Evolutionary conservation across 37 sponge, comb jelly and placozoan species (phyloP), one percentile per base, ranked within the genome.

Genomic region (Haliclona indistincta): DNA sequence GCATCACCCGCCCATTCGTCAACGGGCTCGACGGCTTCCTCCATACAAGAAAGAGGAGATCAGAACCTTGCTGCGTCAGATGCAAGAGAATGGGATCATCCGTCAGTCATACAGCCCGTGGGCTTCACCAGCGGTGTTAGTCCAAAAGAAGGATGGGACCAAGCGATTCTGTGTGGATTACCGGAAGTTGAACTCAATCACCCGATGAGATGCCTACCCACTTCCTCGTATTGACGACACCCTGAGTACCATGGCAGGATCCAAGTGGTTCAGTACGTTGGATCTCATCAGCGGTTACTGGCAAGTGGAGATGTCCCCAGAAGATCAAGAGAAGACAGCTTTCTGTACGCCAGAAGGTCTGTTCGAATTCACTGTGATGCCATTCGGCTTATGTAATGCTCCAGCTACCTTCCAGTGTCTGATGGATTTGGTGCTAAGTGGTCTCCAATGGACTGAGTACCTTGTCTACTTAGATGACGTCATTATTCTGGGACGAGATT

Each of bases 401-500:
- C 81, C 72, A 25, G 63, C 71, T 19, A 70, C 71, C 0, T 69
- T 79, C 60, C 80, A 68, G 37, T 25, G 71, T 28, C 45, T 79
- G 20, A 79, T 79, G 70, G 61, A 70, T 17, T 35, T 39, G 1
- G 77, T 76, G 22, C 45, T 76, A 20, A 30, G 45, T 33, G 80
- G 71, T 0, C 32, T 56, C 2, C 70, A 68, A 38, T 79, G 80
- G 80, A 35, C 42, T 19, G 7, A n/a, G 13, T 79, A 63, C 45
- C 70, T 79, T 29, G 80, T 79, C 43, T 79, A 79, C 34, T 42
- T 79, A 8, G 80, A 79, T 70, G 80, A 79, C 63, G 58, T 68
- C 40, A 3, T 70, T 36, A 8, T 79, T 11, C 6, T 79, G 26
- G 71, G 80, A 13, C 34, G 32, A 8, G 70, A 61, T 4, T 54